These are phyloP conservation scores for Caenorhabditis doughertyi DNA, from an alignment of 2,888 invertebrate species.

Conservation along the genomic window DNA sequence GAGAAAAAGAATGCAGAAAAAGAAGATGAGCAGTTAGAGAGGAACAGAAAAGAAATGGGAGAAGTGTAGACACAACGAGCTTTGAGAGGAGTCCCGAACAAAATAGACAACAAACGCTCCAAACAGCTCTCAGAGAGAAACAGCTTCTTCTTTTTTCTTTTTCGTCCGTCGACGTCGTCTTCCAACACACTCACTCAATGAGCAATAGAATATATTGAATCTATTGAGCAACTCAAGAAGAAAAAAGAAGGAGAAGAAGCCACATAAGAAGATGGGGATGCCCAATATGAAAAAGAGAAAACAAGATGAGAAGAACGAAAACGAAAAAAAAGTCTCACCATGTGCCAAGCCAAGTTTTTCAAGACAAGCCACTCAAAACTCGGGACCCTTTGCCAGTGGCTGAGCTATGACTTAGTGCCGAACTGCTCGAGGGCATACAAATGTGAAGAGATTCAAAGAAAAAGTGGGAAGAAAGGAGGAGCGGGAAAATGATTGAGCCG, in stretches of 20 bases:
- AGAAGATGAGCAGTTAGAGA: slow-evolving; percentile 19
- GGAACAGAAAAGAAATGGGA: neutral
- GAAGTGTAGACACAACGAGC: slow-evolving; percentile 8
- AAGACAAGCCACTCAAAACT: slow-evolving; percentile 41
- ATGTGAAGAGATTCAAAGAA: slow-evolving; percentile 13
- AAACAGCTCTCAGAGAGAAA: slow-evolving; percentile 40
- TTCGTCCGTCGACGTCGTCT: slow-evolving; percentile 2
- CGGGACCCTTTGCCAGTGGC: slow-evolving; percentile 24
- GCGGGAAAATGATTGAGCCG: slow-evolving; percentile 26
- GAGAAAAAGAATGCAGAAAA: neutral
- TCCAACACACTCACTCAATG: slow-evolving; percentile 24
- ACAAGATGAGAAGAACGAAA: slow-evolving; percentile 15
- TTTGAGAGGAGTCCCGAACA: slow-evolving; percentile 36
- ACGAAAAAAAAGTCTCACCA: slow-evolving; percentile 8
- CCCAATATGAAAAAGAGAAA: slow-evolving; percentile 12
- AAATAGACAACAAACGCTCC: slow-evolving; percentile 56
- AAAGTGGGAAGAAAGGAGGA: slow-evolving; percentile 6
- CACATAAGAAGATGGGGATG: slow-evolving; percentile 39
- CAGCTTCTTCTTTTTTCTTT: slow-evolving; percentile 26
- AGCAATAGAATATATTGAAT: slow-evolving; percentile 53
- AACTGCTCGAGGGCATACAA: slow-evolving; percentile 24
- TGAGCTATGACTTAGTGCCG: slow-evolving; percentile 37
- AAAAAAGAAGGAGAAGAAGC: slow-evolving; percentile 23
- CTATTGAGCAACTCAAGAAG: slow-evolving; percentile 26
- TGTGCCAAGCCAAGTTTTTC: slow-evolving; percentile 46